A percentile compares a stretch with the other conserved stretches of the same genome.
Evolutionary conservation across 2,113 vertebrate species (phyloP).

Genomic region (Carassius carassius): DNA sequence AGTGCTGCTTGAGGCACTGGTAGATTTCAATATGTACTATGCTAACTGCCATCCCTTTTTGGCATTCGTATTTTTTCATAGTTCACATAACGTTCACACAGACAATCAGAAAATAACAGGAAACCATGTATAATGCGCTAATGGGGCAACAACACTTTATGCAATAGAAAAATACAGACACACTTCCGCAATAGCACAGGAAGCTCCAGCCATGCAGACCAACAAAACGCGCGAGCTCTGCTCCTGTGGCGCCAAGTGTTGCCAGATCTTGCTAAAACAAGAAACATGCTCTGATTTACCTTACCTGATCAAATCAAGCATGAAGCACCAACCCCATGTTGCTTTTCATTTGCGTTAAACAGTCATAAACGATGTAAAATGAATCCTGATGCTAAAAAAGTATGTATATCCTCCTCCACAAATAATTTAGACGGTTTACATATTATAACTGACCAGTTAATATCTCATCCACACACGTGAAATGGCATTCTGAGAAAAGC

Average conservation of each 20-base stretch:
- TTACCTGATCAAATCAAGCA: not conserved
- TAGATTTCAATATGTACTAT: not conserved
- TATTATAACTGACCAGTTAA: not conserved
- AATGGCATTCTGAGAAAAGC: not conserved
- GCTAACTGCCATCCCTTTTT: not conserved
- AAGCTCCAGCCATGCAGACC: conserved; percentile 55
- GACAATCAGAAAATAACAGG: conserved; percentile 46
- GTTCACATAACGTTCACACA: conserved; percentile 15
- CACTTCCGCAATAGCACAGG: conserved; percentile 72
- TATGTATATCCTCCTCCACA: not conserved
- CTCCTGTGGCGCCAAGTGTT: not conserved
- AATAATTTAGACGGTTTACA: not conserved
- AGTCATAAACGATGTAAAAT: not conserved
- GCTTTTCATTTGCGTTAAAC: not conserved
- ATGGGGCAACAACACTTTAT: conserved; percentile 40
- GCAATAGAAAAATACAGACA: conserved; percentile 64
- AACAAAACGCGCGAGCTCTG: conserved; percentile 14
- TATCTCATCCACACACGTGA: not conserved
- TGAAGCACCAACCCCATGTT: no score
- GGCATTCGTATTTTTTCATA: not conserved
- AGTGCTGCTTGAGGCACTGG: not conserved
- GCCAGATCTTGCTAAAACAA: not conserved
- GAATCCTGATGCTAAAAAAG: not conserved
- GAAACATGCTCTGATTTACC: not conserved
- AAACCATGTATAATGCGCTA: conserved; percentile 36